phyloP scores from a whole-genome alignment of 2,797 vertebrate genomes.

The Pterois miles region DNA sequence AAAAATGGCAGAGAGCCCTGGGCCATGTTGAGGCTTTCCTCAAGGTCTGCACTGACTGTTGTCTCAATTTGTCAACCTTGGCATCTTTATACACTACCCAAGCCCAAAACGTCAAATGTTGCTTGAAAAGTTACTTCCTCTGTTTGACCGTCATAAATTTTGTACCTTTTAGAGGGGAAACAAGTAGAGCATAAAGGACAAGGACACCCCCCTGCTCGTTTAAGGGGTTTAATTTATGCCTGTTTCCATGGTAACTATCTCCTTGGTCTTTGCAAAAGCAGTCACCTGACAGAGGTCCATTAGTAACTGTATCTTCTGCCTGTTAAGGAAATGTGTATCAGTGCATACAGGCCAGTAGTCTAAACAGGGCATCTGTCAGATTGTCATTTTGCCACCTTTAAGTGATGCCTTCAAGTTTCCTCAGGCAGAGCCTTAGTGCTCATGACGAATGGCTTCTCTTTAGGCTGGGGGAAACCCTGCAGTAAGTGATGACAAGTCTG shows the following conservation, averaged over 20 bases:
- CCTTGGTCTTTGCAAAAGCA: slow-evolving; percentile 83
- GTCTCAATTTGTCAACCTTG: slow-evolving; percentile 71
- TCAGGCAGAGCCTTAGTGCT: slow-evolving; percentile 29
- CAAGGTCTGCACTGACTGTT: slow-evolving; percentile 61
- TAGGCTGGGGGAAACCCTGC: slow-evolving; percentile 65
- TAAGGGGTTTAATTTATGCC: slow-evolving; percentile 87
- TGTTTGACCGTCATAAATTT: slow-evolving; percentile 70
- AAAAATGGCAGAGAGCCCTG: slow-evolving; percentile 53
- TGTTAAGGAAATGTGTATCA: slow-evolving; percentile 66
- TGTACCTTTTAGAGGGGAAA: slow-evolving; percentile 70
- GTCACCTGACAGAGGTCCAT: slow-evolving; percentile 90
- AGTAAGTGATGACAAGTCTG: slow-evolving; percentile 80
- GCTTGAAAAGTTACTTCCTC: slow-evolving; percentile 76
- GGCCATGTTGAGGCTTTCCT: slow-evolving; percentile 44
- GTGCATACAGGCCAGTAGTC: slow-evolving; percentile 83
- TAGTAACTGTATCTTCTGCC: slow-evolving; percentile 84
- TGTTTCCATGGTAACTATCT: slow-evolving; percentile 96
- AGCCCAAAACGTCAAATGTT: slow-evolving; percentile 66
- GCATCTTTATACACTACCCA: slow-evolving; percentile 69
- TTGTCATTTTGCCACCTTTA: slow-evolving; percentile 88
- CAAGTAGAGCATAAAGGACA: slow-evolving; percentile 73
- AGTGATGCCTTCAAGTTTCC: slow-evolving; percentile 91
- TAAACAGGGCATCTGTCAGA: slow-evolving; percentile 92
- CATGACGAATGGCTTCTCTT: slow-evolving; percentile 71
- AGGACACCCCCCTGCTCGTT: slow-evolving; percentile 76